These are phyloP conservation scores for Acrocephalus scirpaceus DNA, from an alignment of 2,797 vertebrate genomes.

Conservation along the genomic window DNA sequence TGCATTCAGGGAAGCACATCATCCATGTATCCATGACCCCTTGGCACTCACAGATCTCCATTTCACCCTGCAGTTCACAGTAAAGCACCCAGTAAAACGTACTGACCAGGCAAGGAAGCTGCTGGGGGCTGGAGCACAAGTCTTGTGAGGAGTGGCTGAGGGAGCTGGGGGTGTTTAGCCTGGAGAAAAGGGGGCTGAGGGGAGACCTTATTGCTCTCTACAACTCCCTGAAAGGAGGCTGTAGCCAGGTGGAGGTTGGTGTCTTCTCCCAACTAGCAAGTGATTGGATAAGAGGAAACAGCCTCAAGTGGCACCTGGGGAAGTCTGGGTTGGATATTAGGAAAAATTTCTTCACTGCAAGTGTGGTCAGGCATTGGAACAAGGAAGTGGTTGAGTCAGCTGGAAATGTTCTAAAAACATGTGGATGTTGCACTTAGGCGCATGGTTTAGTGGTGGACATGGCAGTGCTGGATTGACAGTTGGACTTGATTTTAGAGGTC, in stretches of 20 bases:
- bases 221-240: neutral
- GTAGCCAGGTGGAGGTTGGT: too few relatives aligned
- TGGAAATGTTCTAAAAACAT: neutral
- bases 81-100: neutral
- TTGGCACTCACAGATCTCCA: accelerated
- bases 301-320: neutral
- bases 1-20: neutral
- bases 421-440: neutral
- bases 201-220: neutral
- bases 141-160: neutral
- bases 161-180: neutral
- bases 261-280: neutral
- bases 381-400: neutral
- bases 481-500: neutral
- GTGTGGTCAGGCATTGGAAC: neutral
- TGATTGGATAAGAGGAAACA: neutral
- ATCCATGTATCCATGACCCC: accelerated
- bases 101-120: neutral
- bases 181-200: neutral
- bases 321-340: neutral
- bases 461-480: neutral
- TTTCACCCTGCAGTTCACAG: neutral
- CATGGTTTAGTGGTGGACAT: neutral
- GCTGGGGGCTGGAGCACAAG: neutral
- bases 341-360: neutral